These are phyloP conservation scores for Dynastes tityus DNA, from an alignment of 2,888 invertebrate genomes.

Conservation along the genomic window DNA sequence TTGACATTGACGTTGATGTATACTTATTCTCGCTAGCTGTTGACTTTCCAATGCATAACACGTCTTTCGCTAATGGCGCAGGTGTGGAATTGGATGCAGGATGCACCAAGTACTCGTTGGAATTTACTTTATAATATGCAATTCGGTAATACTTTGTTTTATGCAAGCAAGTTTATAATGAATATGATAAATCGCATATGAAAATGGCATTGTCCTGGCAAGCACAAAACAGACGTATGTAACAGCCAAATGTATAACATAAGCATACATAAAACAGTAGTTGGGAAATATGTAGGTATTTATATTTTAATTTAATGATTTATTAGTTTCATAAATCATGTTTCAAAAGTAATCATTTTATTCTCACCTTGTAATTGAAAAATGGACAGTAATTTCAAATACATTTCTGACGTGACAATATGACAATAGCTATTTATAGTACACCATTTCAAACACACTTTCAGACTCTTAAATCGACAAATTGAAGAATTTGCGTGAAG, in stretches of 20 bases:
- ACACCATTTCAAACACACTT: no score
- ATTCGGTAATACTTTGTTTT: background rate
- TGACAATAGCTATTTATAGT: no score
- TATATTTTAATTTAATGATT: no score
- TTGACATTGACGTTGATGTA: background rate
- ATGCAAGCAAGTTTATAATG: background rate
- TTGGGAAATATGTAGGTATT: no score
- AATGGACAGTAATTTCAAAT: no score
- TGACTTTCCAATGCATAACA: background rate
- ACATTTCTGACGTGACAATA: no score
- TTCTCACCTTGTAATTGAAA: no score
- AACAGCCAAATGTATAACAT: background rate
- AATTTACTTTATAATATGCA: background rate
- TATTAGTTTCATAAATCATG: no score
- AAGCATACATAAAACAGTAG: background rate
- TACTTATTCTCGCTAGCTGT: background rate
- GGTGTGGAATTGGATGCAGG: background rate
- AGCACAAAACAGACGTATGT: no score
- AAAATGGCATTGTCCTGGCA: background rate
- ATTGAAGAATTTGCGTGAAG: no score
- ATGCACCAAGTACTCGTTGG: background rate
- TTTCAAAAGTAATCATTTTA: no score
- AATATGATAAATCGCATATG: background rate
- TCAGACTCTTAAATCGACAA: no score
- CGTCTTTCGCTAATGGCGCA: background rate